phyloP scores from a whole-genome alignment of 2,113 vertebrate genomes.

The Neodontobutis hainanensis region DNA sequence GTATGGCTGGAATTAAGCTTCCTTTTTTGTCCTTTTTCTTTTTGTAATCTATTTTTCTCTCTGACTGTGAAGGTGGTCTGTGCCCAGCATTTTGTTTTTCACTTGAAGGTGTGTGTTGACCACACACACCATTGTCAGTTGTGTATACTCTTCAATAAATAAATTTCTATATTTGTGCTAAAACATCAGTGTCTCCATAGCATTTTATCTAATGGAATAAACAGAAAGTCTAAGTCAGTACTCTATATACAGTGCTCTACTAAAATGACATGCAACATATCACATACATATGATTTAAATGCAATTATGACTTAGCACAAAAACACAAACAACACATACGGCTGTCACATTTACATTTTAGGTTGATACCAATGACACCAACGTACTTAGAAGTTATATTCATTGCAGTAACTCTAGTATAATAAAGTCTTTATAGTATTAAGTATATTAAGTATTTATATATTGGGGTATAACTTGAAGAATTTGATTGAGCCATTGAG shows the following conservation, averaged over 20 bases:
- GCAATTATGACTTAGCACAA: no score
- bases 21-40: background rate
- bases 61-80: constrained; percentile 25
- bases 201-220: background rate
- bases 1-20: constrained; percentile 29
- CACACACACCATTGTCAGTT: background rate
- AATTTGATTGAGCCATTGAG: no score
- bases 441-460: no score
- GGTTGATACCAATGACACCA: no score
- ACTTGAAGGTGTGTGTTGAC: constrained; percentile 53
- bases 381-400: no score
- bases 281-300: no score
- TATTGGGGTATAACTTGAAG: no score
- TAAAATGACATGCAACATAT: no score
- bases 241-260: background rate
- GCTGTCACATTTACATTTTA: no score
- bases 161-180: constrained; percentile 65
- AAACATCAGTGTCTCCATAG: background rate
- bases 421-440: no score
- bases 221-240: background rate
- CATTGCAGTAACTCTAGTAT: no score
- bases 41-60: constrained; percentile 5
- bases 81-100: constrained; percentile 24
- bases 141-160: constrained; percentile 53
- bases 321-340: no score